Conservation (phyloP, 2,113 vertebrate species). For the Rhynchomys soricoides region DNA sequence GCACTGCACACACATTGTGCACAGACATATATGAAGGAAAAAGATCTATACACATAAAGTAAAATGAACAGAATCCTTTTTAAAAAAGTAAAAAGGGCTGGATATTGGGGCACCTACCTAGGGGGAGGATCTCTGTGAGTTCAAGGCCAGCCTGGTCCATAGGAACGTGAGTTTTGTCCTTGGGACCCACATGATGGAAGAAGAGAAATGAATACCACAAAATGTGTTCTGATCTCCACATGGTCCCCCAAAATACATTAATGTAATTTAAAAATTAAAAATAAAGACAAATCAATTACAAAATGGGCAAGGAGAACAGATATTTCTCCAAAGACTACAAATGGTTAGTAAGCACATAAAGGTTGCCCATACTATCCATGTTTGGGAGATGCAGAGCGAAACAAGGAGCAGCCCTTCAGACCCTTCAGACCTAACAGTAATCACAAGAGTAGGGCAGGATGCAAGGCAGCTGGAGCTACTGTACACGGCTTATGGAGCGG, state of each 20-base stretch:
- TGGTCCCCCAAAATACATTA: neutral
- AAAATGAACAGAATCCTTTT: neutral
- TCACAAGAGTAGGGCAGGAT: neutral
- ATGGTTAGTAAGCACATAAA: neutral
- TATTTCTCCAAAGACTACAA: neutral
- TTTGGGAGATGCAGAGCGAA: neutral
- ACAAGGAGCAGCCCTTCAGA: neutral
- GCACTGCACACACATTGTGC: neutral
- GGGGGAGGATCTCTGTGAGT: neutral
- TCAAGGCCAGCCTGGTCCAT: neutral
- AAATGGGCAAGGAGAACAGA: neutral
- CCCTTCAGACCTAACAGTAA: neutral
- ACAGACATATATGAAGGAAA: neutral
- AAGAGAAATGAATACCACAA: neutral
- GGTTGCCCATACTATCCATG: neutral
- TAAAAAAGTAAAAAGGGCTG: neutral
- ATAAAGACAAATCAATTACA: constrained; percentile 18
- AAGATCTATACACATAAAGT: neutral
- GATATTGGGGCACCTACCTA: neutral
- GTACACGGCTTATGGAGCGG: neutral
- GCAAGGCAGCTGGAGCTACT: neutral
- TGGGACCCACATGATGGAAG: neutral
- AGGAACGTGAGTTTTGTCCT: neutral
- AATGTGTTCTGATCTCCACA: neutral
- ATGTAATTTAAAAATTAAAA: neutral